Percentiles rank a stretch among this genome's conserved stretches.
Evolutionary conservation across 2,113 vertebrate genomes (phyloP).

Genomic region (Leptodactylus fuscus): DNA sequence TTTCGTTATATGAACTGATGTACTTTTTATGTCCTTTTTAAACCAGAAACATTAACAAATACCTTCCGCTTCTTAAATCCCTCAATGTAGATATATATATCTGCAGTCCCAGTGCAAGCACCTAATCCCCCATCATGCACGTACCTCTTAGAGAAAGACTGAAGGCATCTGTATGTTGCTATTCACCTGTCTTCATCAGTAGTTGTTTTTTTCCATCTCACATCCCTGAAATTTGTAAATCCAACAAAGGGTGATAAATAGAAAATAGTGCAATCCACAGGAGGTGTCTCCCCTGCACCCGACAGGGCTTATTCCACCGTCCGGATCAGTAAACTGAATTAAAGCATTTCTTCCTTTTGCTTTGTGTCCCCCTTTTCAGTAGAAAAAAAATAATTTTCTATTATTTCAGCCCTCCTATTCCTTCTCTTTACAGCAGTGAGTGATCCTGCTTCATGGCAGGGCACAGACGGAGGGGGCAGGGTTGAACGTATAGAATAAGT

Average conservation of each 20-base stretch:
- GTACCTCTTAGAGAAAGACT: constrained; percentile 45
- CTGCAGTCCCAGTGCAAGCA: no score
- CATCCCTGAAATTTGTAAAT: constrained; percentile 55
- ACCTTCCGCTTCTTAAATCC: no score
- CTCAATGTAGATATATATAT: no score
- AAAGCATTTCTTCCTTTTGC: constrained; percentile 31
- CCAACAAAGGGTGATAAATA: constrained; percentile 35
- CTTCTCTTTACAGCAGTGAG: constrained; percentile 37
- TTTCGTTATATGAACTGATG: background rate
- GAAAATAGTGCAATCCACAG: constrained; percentile 24
- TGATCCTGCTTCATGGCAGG: constrained; percentile 48
- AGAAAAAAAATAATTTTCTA: constrained; percentile 22
- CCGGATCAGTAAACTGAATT: constrained; percentile 26
- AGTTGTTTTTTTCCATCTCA: constrained; percentile 18
- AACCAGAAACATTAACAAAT: background rate
- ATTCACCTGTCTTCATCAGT: constrained; percentile 1
- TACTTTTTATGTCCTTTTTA: background rate
- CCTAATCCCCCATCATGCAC: background rate
- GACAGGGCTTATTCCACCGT: constrained; percentile 39
- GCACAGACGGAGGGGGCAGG: constrained; percentile 40
- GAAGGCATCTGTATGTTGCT: constrained; percentile 20
- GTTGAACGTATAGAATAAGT: constrained; percentile 34
- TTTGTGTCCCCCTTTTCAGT: constrained; percentile 26
- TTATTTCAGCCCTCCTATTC: constrained; percentile 15
- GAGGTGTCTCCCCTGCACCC: constrained; percentile 10